Base-by-base conservation (phyloP, 2,888 invertebrate genomes). In the Chrysodeixis includens region DNA sequence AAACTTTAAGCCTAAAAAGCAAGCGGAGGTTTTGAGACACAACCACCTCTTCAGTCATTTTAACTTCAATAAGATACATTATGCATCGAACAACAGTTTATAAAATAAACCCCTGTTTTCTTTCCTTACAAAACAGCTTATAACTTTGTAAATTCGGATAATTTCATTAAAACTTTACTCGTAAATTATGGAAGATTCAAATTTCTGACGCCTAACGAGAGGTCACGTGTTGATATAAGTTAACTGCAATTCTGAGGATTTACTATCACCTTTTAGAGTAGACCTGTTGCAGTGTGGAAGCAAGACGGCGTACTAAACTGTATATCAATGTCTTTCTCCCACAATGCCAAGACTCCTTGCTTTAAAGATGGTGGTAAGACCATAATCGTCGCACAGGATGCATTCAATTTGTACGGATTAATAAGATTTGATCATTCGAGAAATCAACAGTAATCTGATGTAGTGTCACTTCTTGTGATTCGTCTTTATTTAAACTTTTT, bases 371-470 rank as follows among this genome's bases (percentile, higher is more conserved):
- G 26, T 4, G 26, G 26, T 26, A 26, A 2, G 6, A 54, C 18
- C 26, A n/a, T 46, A 20, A 56, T 49, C 18, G 49, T 32, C 44
- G 46, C 46, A 22, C 66, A 66, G 66, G 66, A 66, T 53, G 53
- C 49, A 35, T 57, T 66, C 61, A 66, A 66, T 66, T 62, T 30
- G 40, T 18, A 20, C 20, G 30, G 26, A 18, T 56, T 40, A 40
- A 32, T 54, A 32, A 22, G 46, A 30, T 46, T 46, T 14, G 30
- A 46, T 10, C 53, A 56, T 46, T 51, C 8, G 32, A 49, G 22
- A 20, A 7, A 49, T 44, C n/a, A 26, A 44, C 10, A 30, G 44
- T n/a, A n/a, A 40, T 40, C 6, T 40, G 40, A 40, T 40, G 40
- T 14, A n/a, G 40, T n/a, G 0, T 1, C 40, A 40, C 40, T 14